Evolutionary conservation across 2,113 vertebrate genomes (phyloP).

Genomic region (Abramis brama): DNA sequence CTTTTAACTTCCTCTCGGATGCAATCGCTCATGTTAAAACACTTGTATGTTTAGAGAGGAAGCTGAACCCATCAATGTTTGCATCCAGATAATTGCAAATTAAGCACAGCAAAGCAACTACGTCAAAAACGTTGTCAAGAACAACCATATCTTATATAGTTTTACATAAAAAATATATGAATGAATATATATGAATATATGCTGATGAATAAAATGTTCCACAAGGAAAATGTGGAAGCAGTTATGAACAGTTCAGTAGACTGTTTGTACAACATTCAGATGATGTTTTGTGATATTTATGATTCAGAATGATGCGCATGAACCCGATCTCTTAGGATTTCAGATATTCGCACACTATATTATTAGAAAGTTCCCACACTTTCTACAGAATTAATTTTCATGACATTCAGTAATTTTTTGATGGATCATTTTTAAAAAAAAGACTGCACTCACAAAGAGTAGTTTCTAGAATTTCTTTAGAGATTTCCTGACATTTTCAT

Average conservation of each 20-base stretch:
- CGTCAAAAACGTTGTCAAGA: too few species aligned
- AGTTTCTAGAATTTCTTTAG: too few species aligned
- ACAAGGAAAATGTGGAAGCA: too few species aligned
- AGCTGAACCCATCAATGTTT: not conserved
- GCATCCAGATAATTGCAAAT: not conserved
- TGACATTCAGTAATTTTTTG: not conserved
- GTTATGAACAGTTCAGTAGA: not conserved
- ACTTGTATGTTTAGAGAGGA: not conserved
- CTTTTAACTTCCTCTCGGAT: slow-evolving; percentile 1
- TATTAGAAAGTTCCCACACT: not conserved
- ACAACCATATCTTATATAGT: too few species aligned
- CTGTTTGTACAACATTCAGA: not conserved
- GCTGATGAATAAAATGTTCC: too few species aligned
- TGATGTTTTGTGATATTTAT: not conserved
- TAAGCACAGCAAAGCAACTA: too few species aligned
- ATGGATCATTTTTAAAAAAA: too few species aligned
- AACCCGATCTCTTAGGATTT: not conserved
- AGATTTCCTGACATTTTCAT: too few species aligned
- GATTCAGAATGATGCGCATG: not conserved
- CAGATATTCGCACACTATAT: not conserved
- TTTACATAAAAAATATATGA: too few species aligned
- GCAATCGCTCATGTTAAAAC: slow-evolving; percentile 29
- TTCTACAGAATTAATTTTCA: not conserved
- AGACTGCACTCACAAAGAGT: too few species aligned
- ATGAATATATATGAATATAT: too few species aligned